These are phyloP conservation scores for Cephalopholis sonnerati DNA, from an alignment of 2,113 vertebrate genomes.

Conservation along the genomic window DNA sequence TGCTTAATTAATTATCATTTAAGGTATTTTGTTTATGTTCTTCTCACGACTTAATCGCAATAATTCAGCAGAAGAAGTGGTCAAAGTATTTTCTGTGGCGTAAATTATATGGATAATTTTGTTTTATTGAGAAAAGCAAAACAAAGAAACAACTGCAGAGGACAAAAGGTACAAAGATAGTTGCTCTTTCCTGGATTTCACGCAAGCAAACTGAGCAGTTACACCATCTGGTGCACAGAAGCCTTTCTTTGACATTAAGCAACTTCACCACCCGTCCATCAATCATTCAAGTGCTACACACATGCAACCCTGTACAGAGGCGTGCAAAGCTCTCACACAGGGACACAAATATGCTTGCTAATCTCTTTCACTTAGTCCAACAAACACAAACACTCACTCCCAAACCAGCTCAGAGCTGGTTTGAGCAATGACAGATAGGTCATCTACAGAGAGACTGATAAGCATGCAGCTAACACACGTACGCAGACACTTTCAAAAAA, in stretches of 20 bases:
- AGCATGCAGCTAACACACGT: not conserved
- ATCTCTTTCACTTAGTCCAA: slow-evolving; percentile 19
- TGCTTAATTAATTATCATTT: not conserved
- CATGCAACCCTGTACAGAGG: slow-evolving; percentile 25
- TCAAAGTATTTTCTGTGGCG: not conserved
- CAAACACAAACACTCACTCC: not conserved
- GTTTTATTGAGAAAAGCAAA: not conserved
- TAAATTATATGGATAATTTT: not conserved
- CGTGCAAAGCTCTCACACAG: slow-evolving; percentile 31
- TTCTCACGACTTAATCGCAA: not conserved
- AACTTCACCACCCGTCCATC: slow-evolving; percentile 29
- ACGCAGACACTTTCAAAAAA: not conserved
- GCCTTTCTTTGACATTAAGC: not conserved
- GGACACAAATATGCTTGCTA: slow-evolving; percentile 20
- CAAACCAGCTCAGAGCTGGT: not conserved
- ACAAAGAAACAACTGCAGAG: not conserved
- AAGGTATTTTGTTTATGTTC: not conserved
- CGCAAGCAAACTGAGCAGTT: not conserved
- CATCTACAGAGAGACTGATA: not conserved
- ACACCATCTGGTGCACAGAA: slow-evolving; percentile 49
- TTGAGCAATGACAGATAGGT: slow-evolving; percentile 3
- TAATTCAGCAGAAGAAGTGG: not conserved
- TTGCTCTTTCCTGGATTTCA: not conserved
- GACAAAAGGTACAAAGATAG: not conserved
- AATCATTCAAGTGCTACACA: slow-evolving; percentile 21